These are phyloP conservation scores for Drosophila neocordata DNA, from an alignment of 1,140 invertebrate genomes.

Conservation along the genomic window DNA sequence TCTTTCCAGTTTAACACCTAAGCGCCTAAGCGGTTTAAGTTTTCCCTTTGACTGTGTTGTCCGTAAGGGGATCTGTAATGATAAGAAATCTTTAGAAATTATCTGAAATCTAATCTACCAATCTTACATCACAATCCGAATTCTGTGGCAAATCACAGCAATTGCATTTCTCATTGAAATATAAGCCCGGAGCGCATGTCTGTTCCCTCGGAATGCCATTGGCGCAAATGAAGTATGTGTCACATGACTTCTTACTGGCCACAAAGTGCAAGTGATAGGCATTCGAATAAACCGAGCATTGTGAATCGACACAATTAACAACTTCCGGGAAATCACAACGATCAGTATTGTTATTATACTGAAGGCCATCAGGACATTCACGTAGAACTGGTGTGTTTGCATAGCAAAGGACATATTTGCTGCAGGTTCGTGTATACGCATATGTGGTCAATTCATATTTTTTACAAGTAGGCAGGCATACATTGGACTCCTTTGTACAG, in stretches of 20 bases:
- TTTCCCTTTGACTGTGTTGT: slow-evolving; percentile 40
- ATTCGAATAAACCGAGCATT: slow-evolving; percentile 60
- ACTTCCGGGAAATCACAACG: slow-evolving; percentile 71
- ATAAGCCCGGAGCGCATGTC: slow-evolving; percentile 53
- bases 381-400: slow-evolving; percentile 57
- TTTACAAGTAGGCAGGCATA: slow-evolving; percentile 48
- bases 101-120: slow-evolving; percentile 23
- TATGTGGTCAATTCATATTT: slow-evolving; percentile 39
- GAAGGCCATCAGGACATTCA: slow-evolving; percentile 62
- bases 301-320: slow-evolving; percentile 74
- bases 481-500: slow-evolving; percentile 12
- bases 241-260: slow-evolving; percentile 62
- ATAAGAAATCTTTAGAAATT: neutral
- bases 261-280: slow-evolving; percentile 56
- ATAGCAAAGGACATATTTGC: slow-evolving; percentile 74
- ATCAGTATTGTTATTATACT: slow-evolving; percentile 70
- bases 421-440: slow-evolving; percentile 72
- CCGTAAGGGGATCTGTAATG: slow-evolving; percentile 49
- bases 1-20: slow-evolving; percentile 21
- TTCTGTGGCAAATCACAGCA: slow-evolving; percentile 65
- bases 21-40: slow-evolving; percentile 29
- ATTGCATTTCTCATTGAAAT: slow-evolving; percentile 59
- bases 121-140: slow-evolving; percentile 59
- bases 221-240: slow-evolving; percentile 66
- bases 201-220: slow-evolving; percentile 43